phyloP scores from a whole-genome alignment of 2,888 invertebrate species.

The Dryomyza anilis region DNA sequence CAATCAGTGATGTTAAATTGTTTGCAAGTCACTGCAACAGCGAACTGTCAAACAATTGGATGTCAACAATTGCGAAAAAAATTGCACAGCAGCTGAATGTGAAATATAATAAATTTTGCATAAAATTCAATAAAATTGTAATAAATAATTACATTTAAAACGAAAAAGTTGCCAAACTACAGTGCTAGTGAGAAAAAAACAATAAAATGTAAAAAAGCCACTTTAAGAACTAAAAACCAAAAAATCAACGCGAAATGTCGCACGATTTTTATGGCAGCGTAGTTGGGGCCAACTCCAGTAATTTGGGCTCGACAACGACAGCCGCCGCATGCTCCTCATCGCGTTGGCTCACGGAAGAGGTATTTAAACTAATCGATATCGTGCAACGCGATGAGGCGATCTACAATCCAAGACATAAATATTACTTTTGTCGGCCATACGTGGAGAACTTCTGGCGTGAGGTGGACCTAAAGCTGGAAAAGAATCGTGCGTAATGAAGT shows the following conservation, averaged over 20 bases:
- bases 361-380: conserved; percentile 56
- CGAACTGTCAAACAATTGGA: too few species aligned
- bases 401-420: conserved; percentile 58
- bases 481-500: conserved; percentile 47
- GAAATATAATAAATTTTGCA: too few species aligned
- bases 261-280: conserved; percentile 13
- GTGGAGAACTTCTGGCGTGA: conserved; percentile 60
- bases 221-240: too few species aligned
- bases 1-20: too few species aligned
- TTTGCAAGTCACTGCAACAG: too few species aligned
- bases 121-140: too few species aligned
- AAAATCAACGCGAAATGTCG: conserved; percentile 18
- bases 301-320: conserved; percentile 12
- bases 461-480: conserved; percentile 54
- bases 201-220: not conserved
- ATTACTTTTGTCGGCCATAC: conserved; percentile 58
- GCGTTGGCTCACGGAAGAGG: conserved; percentile 57
- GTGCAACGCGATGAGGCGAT: conserved; percentile 58
- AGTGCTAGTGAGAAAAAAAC: too few species aligned
- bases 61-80: too few species aligned
- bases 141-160: not conserved
- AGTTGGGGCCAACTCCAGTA: not conserved
- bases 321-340: conserved; percentile 42
- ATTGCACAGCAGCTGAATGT: too few species aligned
- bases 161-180: not conserved